phyloP scores from a whole-genome alignment of 2,888 invertebrate species.

The Pseudococcus longispinus region DNA sequence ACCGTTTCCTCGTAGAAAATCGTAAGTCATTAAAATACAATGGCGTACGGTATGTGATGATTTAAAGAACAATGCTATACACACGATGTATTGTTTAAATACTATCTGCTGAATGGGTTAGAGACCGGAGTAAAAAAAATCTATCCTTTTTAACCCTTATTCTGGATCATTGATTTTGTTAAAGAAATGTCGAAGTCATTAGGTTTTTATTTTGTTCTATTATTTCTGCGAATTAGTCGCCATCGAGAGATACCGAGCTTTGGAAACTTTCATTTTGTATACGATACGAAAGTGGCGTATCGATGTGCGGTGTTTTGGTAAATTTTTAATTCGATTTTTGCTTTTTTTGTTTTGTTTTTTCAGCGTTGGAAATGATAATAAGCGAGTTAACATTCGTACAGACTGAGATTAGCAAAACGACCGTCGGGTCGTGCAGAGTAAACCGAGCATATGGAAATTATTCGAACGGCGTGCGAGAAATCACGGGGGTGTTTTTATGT shows the following conservation, averaged over 20 bases:
- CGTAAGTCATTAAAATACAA: conserved; percentile 18
- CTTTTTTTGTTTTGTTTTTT: not conserved
- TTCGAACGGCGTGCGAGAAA: not conserved
- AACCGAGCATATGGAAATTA: conserved; percentile 28
- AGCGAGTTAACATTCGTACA: too few species aligned
- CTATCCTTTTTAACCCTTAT: conserved; percentile 2
- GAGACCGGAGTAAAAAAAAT: not conserved
- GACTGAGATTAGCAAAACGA: not conserved
- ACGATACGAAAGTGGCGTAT: not conserved
- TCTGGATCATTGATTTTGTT: not conserved
- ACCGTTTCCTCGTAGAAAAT: conserved; percentile 1
- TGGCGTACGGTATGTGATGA: not conserved
- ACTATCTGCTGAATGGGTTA: not conserved
- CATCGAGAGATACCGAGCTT: not conserved
- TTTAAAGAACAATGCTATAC: not conserved
- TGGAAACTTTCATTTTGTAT: not conserved
- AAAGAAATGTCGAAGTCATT: not conserved
- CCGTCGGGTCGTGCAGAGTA: not conserved
- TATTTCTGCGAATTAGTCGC: not conserved
- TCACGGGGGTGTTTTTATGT: conserved; percentile 27
- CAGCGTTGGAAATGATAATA: not conserved
- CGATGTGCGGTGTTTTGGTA: not conserved
- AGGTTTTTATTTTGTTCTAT: not conserved
- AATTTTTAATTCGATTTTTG: not conserved
- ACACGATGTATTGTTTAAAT: not conserved